These are phyloP conservation scores for Sternarchorhynchus goeldii DNA, from an alignment of 2,797 vertebrate genomes.

Conservation along the genomic window DNA sequence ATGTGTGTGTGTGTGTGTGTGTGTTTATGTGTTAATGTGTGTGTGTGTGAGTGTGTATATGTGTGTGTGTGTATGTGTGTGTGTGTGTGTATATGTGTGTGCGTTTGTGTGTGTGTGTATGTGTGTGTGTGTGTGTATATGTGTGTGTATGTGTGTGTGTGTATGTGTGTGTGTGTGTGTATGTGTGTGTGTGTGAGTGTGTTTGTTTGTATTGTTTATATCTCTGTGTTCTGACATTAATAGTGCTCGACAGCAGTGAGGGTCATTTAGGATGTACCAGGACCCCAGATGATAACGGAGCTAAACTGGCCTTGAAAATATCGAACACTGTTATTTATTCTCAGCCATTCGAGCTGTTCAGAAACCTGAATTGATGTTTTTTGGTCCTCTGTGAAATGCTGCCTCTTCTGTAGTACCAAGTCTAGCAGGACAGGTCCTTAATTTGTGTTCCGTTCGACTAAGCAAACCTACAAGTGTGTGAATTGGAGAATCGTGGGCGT, in stretches of 20 bases:
- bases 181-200: background rate
- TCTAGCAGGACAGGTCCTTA: constrained; percentile 12
- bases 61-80: no score
- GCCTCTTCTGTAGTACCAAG: background rate
- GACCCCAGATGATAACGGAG: constrained; percentile 35
- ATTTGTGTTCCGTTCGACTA: constrained; percentile 2
- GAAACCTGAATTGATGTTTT: constrained; percentile 29
- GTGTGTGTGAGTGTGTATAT: no score
- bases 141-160: no score
- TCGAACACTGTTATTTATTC: constrained; percentile 36
- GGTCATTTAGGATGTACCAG: constrained; percentile 34
- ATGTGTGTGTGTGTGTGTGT: no score
- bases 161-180: no score
- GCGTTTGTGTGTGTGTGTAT: no score
- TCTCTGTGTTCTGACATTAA: constrained; percentile 1
- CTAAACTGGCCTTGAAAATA: constrained; percentile 27
- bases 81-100: no score
- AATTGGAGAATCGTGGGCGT: background rate
- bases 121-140: no score
- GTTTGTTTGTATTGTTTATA: constrained; percentile 4
- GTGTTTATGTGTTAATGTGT: no score
- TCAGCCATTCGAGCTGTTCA: constrained; percentile 6
- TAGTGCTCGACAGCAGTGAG: constrained; percentile 10
- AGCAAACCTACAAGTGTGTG: constrained; percentile 1
- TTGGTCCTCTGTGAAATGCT: background rate